Base-by-base conservation (phyloP, 2,797 vertebrate genomes). In the Salmo trutta region DNA sequence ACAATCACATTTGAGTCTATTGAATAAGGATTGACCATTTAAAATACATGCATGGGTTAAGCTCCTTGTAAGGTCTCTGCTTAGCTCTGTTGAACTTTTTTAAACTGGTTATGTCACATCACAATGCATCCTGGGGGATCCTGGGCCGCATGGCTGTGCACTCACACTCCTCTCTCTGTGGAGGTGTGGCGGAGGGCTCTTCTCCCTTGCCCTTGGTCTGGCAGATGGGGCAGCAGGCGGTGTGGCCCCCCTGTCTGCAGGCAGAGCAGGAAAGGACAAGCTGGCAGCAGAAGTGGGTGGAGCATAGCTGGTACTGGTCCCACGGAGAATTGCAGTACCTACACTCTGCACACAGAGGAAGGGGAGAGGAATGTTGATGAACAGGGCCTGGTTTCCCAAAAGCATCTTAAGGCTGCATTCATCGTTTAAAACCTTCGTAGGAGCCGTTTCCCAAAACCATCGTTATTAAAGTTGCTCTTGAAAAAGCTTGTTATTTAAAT, bases 291-390 rank as follows among this genome's bases (percentile, higher is more conserved):
- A 93, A 93, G 29, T 78, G 84, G 17, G 96, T 97, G 64, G 96
- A 96, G 71, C 98, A 99, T 77, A 98, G 93, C 87, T 93, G 87
- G 86, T 99, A 99, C 85, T 92, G 93, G 90, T 99, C 98, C 97
- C 98, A 99, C 0, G 93, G 95, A 0, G 54, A 56, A n/a, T 91
- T 85, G 76, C 98, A 99, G 88, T 98, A 97, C 75, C 95, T 94
- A 93, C 98, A 99, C 75, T 91, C 98, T 99, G 90, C 71, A 69
- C 51, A 36, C 17, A 77, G 17, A 7, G 71, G 71, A 72, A 8
- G 27, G 12, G 52, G 12, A 27, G 41, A 41, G 69, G 12, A n/a
- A 47, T 47, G 41, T 47, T 52, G 41, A 24, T 41, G 10, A 54
- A 72, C 51, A 10, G 24, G 15, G n/a, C 47, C 7, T 12, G 16